Evolutionary conservation across 2,797 vertebrate genomes (phyloP).

Genomic region (Pipistrellus pipistrellus): DNA sequence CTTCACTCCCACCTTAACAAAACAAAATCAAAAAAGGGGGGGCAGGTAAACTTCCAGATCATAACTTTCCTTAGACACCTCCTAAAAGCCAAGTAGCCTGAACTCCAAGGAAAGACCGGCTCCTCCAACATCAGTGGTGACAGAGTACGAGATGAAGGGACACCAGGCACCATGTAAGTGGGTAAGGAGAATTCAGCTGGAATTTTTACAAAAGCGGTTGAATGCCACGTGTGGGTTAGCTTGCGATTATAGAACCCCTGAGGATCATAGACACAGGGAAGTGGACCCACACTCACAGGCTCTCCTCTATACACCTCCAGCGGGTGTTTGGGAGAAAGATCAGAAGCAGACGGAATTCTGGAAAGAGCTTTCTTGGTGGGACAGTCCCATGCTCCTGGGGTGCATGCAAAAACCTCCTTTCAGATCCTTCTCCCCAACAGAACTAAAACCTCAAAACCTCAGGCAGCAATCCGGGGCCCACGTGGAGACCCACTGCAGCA

Average conservation of each 20-base stretch:
- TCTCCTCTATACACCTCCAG: not conserved
- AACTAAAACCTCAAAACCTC: not conserved
- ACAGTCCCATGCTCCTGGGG: not conserved
- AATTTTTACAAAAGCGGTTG: not conserved
- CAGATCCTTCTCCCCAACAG: not conserved
- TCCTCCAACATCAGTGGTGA: not conserved
- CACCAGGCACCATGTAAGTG: fast-evolving
- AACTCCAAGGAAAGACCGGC: not conserved
- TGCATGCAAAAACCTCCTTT: not conserved
- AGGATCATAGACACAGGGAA: not conserved
- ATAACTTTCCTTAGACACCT: not conserved
- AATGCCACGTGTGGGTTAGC: not conserved
- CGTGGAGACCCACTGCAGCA: not conserved
- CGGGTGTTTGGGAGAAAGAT: not conserved
- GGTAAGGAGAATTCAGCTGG: not conserved
- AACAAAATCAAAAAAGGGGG: not conserved
- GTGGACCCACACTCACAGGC: not conserved
- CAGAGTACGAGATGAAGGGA: not conserved
- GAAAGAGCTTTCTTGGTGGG: not conserved
- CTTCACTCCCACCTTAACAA: not conserved
- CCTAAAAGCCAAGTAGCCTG: not conserved
- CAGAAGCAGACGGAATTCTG: not conserved
- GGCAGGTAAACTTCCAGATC: not conserved
- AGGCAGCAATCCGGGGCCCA: not conserved
- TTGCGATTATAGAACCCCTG: not conserved